Percentiles rank a stretch among this genome's conserved stretches.
These are phyloP conservation scores for Cantharis nigra DNA, from an alignment of 2,888 invertebrate genomes.

Conservation along the genomic window DNA sequence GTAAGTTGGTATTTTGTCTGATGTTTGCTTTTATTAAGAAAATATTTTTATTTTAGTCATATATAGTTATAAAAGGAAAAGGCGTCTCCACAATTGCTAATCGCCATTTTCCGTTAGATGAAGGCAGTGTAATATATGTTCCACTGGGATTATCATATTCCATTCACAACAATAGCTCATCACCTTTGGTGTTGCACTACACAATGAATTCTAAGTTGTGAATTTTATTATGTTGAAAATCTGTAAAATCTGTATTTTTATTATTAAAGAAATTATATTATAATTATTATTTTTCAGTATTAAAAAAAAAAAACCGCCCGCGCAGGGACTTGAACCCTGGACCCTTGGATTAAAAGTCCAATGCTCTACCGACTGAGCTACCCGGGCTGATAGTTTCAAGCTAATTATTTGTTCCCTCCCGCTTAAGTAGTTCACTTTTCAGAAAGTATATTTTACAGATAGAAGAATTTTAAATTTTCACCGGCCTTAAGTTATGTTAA, in stretches of 20 bases:
- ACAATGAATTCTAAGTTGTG: not conserved
- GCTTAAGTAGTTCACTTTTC: not conserved
- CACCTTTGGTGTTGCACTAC: not conserved
- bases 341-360: slow-evolving; percentile 77
- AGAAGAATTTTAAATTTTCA: not conserved
- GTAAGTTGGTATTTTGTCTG: not conserved
- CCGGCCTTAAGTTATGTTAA: not conserved
- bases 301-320: slow-evolving; percentile 61
- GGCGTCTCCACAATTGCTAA: not conserved
- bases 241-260: too few relatives aligned
- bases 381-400: slow-evolving; percentile 59
- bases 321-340: slow-evolving; percentile 76
- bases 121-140: not conserved
- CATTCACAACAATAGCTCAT: not conserved
- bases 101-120: accelerated
- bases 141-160: not conserved
- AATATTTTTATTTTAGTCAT: not conserved
- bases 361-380: slow-evolving; percentile 75
- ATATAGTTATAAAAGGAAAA: not conserved
- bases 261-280: too few relatives aligned
- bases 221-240: not conserved
- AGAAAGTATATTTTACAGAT: not conserved
- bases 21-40: not conserved
- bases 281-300: too few relatives aligned
- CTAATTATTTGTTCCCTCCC: not conserved